phyloP scores from a whole-genome alignment of 2,113 vertebrate species.

The Labrus mixtus region DNA sequence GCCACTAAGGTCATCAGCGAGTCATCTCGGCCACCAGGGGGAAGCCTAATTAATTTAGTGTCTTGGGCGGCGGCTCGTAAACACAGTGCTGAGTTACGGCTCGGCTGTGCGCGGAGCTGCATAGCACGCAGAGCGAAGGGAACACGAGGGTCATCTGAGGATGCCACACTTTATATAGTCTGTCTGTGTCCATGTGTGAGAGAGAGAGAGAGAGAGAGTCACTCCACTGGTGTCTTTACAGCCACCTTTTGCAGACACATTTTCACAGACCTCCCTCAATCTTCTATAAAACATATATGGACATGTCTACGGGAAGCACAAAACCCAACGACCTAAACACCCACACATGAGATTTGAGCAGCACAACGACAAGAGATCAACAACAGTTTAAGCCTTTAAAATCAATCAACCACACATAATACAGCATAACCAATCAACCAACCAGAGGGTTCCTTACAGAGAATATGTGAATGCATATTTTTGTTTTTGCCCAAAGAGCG shows the following conservation, averaged over 20 bases:
- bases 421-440: no score
- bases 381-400: neutral
- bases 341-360: neutral
- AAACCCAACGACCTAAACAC: neutral
- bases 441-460: no score
- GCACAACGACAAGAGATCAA: neutral
- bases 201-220: neutral
- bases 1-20: conserved; percentile 66
- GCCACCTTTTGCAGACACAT: conserved; percentile 16
- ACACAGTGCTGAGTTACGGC: conserved; percentile 54
- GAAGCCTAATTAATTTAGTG: conserved; percentile 75
- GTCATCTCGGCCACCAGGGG: conserved; percentile 73
- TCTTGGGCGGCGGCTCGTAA: conserved; percentile 53
- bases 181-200: neutral
- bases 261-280: conserved; percentile 8
- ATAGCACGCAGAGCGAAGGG: conserved; percentile 19
- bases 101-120: conserved; percentile 20
- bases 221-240: conserved; percentile 6
- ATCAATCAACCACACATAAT: no score
- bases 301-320: neutral
- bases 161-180: conserved; percentile 39
- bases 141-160: conserved; percentile 53
- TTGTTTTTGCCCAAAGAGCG: no score
- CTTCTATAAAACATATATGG: neutral
- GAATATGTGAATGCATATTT: no score